phyloP scores from a whole-genome alignment of 2,888 invertebrate genomes.

The Aspidiotus rigidus region DNA sequence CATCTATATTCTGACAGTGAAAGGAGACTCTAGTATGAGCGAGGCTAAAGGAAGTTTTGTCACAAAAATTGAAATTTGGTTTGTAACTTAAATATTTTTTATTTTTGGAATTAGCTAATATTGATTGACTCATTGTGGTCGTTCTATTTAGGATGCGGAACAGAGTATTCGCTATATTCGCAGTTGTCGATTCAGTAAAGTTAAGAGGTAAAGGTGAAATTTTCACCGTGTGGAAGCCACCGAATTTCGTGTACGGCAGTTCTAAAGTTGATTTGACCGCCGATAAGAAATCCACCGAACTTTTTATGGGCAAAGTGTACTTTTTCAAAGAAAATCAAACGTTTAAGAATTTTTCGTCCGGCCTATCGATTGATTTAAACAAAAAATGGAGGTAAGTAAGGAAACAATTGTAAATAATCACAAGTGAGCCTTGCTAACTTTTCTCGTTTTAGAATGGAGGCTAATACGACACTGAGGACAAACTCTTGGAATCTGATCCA shows the following conservation, averaged over 20 bases:
- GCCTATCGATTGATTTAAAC: constrained; percentile 51
- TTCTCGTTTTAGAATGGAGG: constrained; percentile 23
- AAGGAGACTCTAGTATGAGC: constrained; percentile 33
- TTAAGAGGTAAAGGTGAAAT: constrained; percentile 32
- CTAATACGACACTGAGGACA: constrained; percentile 32
- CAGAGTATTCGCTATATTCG: constrained; percentile 31
- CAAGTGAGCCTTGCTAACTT: not conserved
- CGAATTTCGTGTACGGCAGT: constrained; percentile 24
- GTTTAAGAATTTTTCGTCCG: constrained; percentile 47
- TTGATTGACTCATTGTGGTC: not conserved
- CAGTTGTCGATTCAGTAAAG: constrained; percentile 29
- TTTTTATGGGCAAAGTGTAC: constrained; percentile 35
- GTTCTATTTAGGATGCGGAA: constrained; percentile 30
- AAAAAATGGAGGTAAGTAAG: constrained; percentile 46
- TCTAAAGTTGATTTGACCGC: constrained; percentile 29
- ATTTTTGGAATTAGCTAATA: not conserved
- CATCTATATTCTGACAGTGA: constrained; percentile 32
- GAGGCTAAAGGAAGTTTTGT: constrained; percentile 25
- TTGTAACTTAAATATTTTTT: not conserved
- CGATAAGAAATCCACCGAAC: constrained; percentile 23
- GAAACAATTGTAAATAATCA: not conserved
- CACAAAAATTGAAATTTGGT: constrained; percentile 35
- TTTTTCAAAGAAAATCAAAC: constrained; percentile 48
- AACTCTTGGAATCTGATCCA: constrained; percentile 10
- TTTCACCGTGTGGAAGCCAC: constrained; percentile 28